Conservation (phyloP, 2,888 invertebrate species). For the Lycocerus yunnanus region DNA sequence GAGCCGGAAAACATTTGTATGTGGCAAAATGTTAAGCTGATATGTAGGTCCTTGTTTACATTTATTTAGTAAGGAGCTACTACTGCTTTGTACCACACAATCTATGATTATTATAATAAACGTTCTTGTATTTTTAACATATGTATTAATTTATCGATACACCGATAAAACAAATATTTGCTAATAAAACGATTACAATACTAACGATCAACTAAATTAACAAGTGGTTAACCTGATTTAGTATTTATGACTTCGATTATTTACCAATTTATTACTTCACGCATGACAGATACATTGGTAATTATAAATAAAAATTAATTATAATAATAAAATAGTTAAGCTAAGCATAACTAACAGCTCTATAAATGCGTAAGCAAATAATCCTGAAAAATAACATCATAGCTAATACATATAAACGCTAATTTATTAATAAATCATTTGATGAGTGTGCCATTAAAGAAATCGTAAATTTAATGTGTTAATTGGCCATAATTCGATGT, state of each 20-base stretch:
- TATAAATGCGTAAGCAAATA: background rate
- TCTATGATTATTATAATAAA: background rate
- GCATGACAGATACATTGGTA: background rate
- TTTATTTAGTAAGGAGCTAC: too few species aligned
- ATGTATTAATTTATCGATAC: background rate
- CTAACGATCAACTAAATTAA: background rate
- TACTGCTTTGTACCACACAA: too few species aligned
- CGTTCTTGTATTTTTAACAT: background rate
- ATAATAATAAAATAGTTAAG: background rate
- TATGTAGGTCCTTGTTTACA: too few species aligned
- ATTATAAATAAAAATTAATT: background rate
- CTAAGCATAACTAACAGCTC: background rate
- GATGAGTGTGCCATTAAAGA: background rate
- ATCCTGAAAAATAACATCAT: background rate
- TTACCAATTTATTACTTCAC: background rate
- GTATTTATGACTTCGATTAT: background rate
- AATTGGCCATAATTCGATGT: background rate
- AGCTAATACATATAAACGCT: background rate
- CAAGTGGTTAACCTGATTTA: conserved; percentile 3
- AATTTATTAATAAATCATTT: background rate
- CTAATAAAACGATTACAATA: background rate
- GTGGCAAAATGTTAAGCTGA: too few species aligned
- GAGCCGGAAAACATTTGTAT: too few species aligned
- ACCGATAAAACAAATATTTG: background rate
- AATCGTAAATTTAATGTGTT: background rate